Percentiles rank a stretch among this genome's conserved stretches.
phyloP scores from a whole-genome alignment of 2,888 invertebrate genomes.

The Agapetus fuscipes region DNA sequence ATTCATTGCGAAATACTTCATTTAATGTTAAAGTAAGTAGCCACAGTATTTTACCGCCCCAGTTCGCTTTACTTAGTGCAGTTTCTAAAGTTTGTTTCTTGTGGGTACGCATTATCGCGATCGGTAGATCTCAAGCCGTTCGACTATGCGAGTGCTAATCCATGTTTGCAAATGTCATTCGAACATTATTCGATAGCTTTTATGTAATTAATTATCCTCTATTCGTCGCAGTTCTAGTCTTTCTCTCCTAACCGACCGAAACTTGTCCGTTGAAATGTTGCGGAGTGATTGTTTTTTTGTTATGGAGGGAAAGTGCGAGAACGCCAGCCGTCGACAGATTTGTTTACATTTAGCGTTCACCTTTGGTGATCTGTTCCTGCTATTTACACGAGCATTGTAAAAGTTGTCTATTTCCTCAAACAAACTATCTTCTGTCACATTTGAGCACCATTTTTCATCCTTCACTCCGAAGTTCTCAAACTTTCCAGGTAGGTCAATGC shows the following conservation, averaged over 20 bases:
- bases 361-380: slow-evolving; percentile 7
- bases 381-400: no score
- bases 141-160: slow-evolving; percentile 6
- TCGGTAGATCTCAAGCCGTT: slow-evolving; percentile 30
- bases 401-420: no score
- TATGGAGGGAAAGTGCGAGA: slow-evolving; percentile 17
- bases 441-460: no score
- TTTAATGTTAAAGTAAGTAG: slow-evolving; percentile 15
- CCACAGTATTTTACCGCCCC: not conserved
- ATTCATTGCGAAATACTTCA: slow-evolving; percentile 10
- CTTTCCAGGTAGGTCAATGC: no score
- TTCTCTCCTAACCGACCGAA: no score
- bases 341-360: slow-evolving; percentile 14
- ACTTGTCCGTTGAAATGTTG: no score
- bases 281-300: slow-evolving; percentile 19
- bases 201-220: no score
- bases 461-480: no score
- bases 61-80: slow-evolving; percentile 10
- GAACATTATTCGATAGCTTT: not conserved
- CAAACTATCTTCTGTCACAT: no score
- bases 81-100: slow-evolving; percentile 41
- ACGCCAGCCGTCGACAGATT: slow-evolving; percentile 8
- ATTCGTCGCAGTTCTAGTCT: no score
- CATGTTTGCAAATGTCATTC: slow-evolving; percentile 6
- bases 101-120: slow-evolving; percentile 45